phyloP scores from a whole-genome alignment of 2,888 invertebrate species.

The Mythimna vitellina region DNA sequence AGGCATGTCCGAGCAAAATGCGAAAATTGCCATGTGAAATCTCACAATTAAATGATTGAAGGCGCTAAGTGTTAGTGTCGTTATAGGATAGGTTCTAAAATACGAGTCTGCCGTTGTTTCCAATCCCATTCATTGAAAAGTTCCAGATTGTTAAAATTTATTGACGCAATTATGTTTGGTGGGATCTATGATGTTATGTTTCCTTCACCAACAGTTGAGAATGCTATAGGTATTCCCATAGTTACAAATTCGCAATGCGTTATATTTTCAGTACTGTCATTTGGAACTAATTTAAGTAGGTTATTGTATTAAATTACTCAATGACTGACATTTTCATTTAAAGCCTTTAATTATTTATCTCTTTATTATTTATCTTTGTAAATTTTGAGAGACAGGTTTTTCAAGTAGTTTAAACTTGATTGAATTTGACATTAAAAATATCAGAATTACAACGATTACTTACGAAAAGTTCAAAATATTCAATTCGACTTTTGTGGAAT shows the following conservation, averaged over 20 bases:
- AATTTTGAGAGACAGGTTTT: background rate
- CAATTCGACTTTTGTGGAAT: conserved; percentile 8
- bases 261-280: background rate
- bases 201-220: conserved; percentile 1
- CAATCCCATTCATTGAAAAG: conserved; percentile 62
- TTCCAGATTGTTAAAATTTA: conserved; percentile 51
- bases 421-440: conserved; percentile 20
- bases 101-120: conserved; percentile 52
- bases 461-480: conserved; percentile 7
- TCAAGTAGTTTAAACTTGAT: background rate
- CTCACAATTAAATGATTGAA: conserved; percentile 67
- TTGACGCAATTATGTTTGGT: conserved; percentile 41
- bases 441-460: background rate
- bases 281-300: background rate
- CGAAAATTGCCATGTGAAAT: conserved; percentile 70
- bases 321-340: background rate
- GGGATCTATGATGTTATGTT: conserved; percentile 6
- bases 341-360: conserved; percentile 5
- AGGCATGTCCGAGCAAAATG: conserved; percentile 68
- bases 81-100: conserved; percentile 53
- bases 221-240: conserved; percentile 21
- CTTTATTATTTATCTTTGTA: background rate
- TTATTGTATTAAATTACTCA: too few species aligned
- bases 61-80: conserved; percentile 66
- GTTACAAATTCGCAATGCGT: background rate